Evolutionary conservation across 92 coral and sea anemone genomes (phyloP).

Genomic region (Porites divaricata): DNA sequence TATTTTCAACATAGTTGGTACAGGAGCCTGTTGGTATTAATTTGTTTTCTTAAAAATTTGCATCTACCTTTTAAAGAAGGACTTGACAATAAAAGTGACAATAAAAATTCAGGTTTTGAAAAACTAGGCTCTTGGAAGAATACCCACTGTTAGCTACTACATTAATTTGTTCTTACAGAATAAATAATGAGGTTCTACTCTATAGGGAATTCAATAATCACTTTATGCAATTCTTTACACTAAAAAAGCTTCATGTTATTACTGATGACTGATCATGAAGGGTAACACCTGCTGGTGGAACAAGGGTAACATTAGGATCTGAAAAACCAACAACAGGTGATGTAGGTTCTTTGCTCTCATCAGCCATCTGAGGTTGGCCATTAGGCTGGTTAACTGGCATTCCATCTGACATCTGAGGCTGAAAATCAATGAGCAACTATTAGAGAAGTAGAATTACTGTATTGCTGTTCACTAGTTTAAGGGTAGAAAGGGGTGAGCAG

Average conservation of each 20-base stretch:
- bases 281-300: background rate
- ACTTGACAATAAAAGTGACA: too few relatives aligned
- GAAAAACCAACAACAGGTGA: constrained; percentile 37
- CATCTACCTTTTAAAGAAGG: background rate
- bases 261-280: constrained; percentile 25
- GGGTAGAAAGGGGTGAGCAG: too few relatives aligned
- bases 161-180: too few relatives aligned
- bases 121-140: background rate
- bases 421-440: background rate
- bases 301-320: constrained; percentile 2
- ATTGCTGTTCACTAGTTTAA: too few relatives aligned
- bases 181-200: background rate
- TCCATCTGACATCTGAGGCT: constrained; percentile 23
- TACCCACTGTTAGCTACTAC: background rate
- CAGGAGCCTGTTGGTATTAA: too few relatives aligned
- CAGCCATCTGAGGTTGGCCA: constrained; percentile 4
- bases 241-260: background rate
- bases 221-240: background rate
- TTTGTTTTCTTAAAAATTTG: too few relatives aligned
- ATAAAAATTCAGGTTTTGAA: background rate
- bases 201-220: background rate
- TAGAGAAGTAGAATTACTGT: background rate
- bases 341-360: background rate
- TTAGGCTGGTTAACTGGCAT: constrained; percentile 36
- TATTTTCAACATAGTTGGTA: too few relatives aligned